Percentiles rank a stretch among this genome's conserved stretches.
phyloP scores from a whole-genome alignment of 2,113 vertebrate species.

The Colinus virginianus region DNA sequence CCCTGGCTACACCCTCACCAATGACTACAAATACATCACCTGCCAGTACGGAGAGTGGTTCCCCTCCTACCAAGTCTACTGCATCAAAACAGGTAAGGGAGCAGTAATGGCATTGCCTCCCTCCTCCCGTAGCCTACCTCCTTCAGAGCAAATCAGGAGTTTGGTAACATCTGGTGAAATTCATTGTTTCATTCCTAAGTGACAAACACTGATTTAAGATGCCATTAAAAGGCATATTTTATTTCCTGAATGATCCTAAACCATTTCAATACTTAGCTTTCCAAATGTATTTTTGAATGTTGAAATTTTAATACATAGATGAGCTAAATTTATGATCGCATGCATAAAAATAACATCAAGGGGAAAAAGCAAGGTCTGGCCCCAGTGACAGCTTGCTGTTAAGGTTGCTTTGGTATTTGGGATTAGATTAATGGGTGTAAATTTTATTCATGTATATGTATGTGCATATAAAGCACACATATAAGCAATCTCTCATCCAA shows the following conservation, averaged over 20 bases:
- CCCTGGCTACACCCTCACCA: constrained; percentile 86
- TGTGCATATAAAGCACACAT: neutral
- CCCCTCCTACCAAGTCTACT: constrained; percentile 86
- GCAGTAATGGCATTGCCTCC: neutral
- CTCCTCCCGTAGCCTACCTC: fast-evolving
- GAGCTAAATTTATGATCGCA: neutral
- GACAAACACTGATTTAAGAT: neutral
- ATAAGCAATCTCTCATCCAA: neutral
- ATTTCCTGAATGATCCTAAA: neutral
- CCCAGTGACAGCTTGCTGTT: neutral
- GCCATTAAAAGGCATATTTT: neutral
- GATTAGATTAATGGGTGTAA: neutral
- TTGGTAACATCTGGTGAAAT: neutral
- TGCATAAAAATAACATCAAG: neutral
- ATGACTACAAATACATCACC: constrained; percentile 91
- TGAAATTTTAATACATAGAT: neutral
- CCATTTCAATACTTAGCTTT: too few relatives aligned
- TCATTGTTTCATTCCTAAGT: neutral
- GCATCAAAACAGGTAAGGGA: constrained; percentile 82
- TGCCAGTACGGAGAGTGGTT: constrained; percentile 91
- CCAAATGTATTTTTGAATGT: neutral
- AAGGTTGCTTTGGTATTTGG: neutral
- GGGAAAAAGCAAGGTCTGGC: neutral
- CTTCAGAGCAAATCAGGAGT: neutral
- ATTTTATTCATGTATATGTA: neutral